These are phyloP conservation scores for Rhea americana DNA, from an alignment of 2,113 vertebrate species.

Conservation along the genomic window DNA sequence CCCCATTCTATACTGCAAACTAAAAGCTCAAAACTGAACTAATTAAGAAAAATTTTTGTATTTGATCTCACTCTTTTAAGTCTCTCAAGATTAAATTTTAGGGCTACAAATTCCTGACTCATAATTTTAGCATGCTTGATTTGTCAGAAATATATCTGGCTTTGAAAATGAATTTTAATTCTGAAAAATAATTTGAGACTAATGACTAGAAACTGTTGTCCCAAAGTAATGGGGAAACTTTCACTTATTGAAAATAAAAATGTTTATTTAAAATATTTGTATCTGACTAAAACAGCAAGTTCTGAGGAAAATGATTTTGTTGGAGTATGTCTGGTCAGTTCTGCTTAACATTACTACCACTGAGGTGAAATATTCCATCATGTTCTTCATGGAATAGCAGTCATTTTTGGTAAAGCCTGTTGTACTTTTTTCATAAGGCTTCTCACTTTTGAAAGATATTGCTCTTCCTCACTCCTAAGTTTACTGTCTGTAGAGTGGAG, in stretches of 20 bases:
- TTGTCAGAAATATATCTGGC: background rate
- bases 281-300: background rate
- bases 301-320: background rate
- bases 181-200: background rate
- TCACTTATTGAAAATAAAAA: background rate
- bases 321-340: background rate
- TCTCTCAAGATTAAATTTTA: background rate
- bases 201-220: background rate
- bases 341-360: background rate
- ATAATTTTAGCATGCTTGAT: background rate
- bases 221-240: background rate
- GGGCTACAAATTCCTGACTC: background rate
- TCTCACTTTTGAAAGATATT: background rate
- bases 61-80: background rate
- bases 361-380: background rate
- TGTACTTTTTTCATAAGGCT: background rate
- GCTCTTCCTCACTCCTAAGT: background rate
- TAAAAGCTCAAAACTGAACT: background rate
- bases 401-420: background rate
- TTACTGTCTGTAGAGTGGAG: background rate
- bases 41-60: background rate
- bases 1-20: background rate
- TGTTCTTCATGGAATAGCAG: background rate
- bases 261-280: slow-evolving; percentile 5
- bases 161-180: background rate